Conservation (phyloP, 2,888 invertebrate genomes). For the Reticulitermes lucifugus region DNA sequence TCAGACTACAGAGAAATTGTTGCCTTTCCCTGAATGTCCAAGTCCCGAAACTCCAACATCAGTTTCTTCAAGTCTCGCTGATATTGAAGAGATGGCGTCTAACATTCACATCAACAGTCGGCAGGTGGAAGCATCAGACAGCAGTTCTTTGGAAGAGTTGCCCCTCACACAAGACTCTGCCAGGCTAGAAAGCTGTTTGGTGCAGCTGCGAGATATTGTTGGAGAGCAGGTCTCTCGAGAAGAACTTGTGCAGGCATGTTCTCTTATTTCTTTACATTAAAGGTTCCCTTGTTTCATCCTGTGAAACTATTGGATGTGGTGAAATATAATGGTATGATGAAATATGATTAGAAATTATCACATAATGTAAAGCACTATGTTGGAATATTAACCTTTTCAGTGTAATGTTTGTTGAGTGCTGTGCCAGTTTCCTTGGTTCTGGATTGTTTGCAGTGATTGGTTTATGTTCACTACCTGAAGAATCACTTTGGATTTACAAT, state of each 20-base stretch:
- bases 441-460: too few species aligned
- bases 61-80: slow-evolving; percentile 53
- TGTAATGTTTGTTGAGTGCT: too few species aligned
- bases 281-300: too few species aligned
- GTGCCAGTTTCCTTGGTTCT: too few species aligned
- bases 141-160: slow-evolving; percentile 59
- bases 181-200: slow-evolving; percentile 65
- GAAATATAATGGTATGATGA: too few species aligned
- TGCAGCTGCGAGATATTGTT: slow-evolving; percentile 67
- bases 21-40: slow-evolving; percentile 50
- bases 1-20: slow-evolving; percentile 53
- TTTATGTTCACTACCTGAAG: too few species aligned
- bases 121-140: slow-evolving; percentile 57
- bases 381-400: too few species aligned
- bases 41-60: slow-evolving; percentile 53
- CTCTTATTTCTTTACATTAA: too few species aligned
- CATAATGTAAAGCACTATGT: too few species aligned
- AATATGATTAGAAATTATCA: too few species aligned
- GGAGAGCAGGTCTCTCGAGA: slow-evolving; percentile 67
- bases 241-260: slow-evolving; percentile 63
- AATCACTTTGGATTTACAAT: too few species aligned
- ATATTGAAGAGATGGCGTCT: slow-evolving; percentile 55
- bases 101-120: slow-evolving; percentile 50
- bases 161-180: slow-evolving; percentile 58
- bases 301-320: too few species aligned